Evolutionary conservation across 2,888 invertebrate genomes (phyloP), one percentile per base, ranked within the genome.

Genomic region (Hypsopygia costalis): DNA sequence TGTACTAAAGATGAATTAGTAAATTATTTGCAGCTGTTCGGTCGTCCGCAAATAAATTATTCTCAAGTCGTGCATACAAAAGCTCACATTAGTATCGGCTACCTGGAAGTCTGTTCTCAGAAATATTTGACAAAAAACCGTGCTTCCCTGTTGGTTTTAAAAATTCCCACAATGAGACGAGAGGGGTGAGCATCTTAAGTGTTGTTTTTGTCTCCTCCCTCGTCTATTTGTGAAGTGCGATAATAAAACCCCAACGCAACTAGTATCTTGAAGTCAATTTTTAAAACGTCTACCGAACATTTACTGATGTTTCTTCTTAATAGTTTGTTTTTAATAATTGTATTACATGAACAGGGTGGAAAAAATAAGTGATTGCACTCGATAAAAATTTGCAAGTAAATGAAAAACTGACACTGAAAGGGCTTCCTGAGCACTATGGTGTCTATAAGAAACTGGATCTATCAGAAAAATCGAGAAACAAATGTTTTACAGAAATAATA

Each of bases 141-240:
- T 58, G 66, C 72, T 70, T 77, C 74, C 67, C 72, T 62, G 66
- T 73, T 71, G 66, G 69, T 16, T 69, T 75, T 59, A 62, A 66
- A 69, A 64, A 73, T 86, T 85, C 87, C 83, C 87, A 87, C 82
- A 88, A 79, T 73, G 65, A 46, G 53, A 53, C 67, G 72, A 76
- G 77, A 78, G 75, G 81, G 81, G 79, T 66, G 69, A 65, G 49
- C 62, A 69, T 78, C 72, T 87, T 77, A 76, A 86, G 87, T 81
- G 81, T 69, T 62, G 73, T 85, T 86, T 87, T 87, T 87, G 73
- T 81, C 72, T 70, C 60, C 67, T 69, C 76, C 80, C 72, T 70
- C 60, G 67, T 69, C 76, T 80, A 81, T 81, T 82, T 79, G 74
- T 81, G 62, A 71, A 78, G 77, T 72, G 61, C 64, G 70, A 72